Conservation (phyloP, 2,797 vertebrate genomes). For the Neopelma chrysocephalum region DNA sequence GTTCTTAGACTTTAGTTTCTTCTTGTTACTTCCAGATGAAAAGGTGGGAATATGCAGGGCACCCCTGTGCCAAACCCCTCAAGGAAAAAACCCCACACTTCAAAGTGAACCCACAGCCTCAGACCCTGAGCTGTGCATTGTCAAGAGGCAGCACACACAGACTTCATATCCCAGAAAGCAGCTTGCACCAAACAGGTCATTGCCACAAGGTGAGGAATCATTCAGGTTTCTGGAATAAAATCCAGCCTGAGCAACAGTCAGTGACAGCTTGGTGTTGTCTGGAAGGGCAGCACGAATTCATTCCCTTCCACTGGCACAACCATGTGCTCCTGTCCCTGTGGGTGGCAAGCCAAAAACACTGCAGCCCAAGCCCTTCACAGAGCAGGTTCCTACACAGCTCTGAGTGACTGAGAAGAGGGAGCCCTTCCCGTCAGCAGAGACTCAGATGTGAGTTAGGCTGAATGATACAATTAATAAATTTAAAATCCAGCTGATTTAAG, state of each 20-base stretch:
- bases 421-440: not conserved
- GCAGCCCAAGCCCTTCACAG: not conserved
- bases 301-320: not conserved
- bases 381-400: fast-evolving
- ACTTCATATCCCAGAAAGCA: not conserved
- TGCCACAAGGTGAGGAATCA: not conserved
- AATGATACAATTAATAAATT: not conserved
- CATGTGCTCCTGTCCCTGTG: not conserved
- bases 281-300: not conserved
- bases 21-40: not conserved
- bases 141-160: not conserved
- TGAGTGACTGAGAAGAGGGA: not conserved
- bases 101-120: not conserved
- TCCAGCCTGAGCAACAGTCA: not conserved
- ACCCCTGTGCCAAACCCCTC: not conserved
- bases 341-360: not conserved
- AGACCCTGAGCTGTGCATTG: not conserved
- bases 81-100: not conserved
- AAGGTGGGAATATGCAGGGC: not conserved
- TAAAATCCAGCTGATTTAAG: not conserved
- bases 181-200: not conserved
- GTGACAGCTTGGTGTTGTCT: not conserved
- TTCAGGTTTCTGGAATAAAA: not conserved
- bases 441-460: not conserved
- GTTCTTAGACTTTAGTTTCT: not conserved